These are phyloP conservation scores for Naja naja DNA, from an alignment of 2,113 vertebrate species.

Conservation along the genomic window DNA sequence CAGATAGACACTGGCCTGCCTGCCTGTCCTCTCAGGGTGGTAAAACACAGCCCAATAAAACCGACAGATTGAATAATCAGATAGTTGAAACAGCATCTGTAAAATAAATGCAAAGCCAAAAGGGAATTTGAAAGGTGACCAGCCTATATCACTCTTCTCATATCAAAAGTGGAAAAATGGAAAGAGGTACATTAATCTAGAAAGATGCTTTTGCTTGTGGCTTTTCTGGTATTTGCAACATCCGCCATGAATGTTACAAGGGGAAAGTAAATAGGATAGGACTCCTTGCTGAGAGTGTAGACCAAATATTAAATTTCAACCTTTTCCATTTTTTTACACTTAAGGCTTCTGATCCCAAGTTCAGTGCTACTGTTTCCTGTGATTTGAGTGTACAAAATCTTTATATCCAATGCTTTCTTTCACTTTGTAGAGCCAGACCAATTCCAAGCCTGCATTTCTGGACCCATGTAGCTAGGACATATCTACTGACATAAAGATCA, in stretches of 20 bases:
- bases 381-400: background rate
- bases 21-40: background rate
- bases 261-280: background rate
- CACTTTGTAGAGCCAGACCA: too few species aligned
- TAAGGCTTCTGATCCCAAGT: background rate
- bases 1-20: too few species aligned
- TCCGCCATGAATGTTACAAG: background rate
- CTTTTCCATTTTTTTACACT: background rate
- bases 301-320: background rate
- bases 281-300: background rate
- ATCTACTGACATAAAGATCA: background rate
- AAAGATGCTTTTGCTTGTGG: background rate
- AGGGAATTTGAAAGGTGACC: background rate
- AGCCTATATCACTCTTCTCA: background rate
- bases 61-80: background rate
- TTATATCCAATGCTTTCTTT: background rate
- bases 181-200: background rate
- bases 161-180: background rate
- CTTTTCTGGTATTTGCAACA: background rate
- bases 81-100: background rate
- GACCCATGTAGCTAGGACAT: background rate
- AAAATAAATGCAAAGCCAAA: background rate
- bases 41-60: background rate
- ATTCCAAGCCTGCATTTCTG: background rate
- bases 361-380: background rate